These are phyloP conservation scores for Thecocarcelia acutangulata DNA, from an alignment of 2,888 invertebrate species.

Conservation along the genomic window DNA sequence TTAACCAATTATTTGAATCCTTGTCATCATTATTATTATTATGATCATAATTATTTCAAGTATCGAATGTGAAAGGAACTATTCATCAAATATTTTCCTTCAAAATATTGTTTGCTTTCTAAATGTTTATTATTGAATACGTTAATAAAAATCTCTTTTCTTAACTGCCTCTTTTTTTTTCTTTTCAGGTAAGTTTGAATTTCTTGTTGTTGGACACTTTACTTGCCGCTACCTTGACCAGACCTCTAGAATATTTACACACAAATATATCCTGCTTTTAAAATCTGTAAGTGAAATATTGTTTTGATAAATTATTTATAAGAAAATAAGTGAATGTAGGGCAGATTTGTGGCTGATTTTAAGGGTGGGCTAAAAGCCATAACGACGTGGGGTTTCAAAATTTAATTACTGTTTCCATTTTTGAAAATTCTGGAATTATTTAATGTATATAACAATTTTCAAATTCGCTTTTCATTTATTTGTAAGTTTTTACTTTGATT, in stretches of 20 bases:
- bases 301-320: conserved; percentile 17
- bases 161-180: conserved; percentile 17
- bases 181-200: conserved; percentile 62
- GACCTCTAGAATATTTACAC: background rate
- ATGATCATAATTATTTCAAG: conserved; percentile 19
- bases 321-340: background rate
- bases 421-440: no score
- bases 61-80: conserved; percentile 24
- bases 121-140: background rate
- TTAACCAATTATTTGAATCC: conserved; percentile 20
- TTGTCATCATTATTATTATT: background rate
- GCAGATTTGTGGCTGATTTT: no score
- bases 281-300: conserved; percentile 51
- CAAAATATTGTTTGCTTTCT: no score
- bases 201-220: background rate
- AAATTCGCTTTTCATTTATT: no score
- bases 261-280: background rate
- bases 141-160: background rate
- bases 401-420: no score
- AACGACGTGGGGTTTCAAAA: no score
- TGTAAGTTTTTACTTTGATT: no score
- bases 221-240: background rate
- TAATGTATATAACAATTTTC: no score
- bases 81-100: background rate
- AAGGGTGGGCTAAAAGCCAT: background rate